A percentile compares a stretch with the other conserved stretches of the same genome.
Conservation (phyloP, 2,113 vertebrate genomes). For the Ursus arctos region DNA sequence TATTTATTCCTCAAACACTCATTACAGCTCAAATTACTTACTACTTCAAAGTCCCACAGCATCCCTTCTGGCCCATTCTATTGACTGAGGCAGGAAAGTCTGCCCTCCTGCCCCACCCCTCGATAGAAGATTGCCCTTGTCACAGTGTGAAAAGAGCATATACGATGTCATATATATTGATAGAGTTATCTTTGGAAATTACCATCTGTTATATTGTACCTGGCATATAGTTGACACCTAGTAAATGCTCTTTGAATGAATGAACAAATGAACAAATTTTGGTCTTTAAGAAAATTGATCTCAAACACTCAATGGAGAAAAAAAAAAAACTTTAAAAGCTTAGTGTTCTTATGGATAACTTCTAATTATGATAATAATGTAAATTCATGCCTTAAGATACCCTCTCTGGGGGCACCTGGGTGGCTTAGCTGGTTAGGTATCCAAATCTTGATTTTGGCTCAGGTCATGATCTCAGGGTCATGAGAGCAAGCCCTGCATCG, state of each 20-base stretch:
- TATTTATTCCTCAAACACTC: slow-evolving; percentile 7
- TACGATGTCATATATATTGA: neutral
- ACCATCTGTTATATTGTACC: neutral
- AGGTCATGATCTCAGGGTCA: neutral
- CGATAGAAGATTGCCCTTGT: neutral
- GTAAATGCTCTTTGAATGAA: slow-evolving; percentile 20
- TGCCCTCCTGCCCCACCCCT: neutral
- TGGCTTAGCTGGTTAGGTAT: neutral
- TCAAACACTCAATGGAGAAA: slow-evolving; percentile 14
- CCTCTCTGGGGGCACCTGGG: neutral
- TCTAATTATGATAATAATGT: neutral
- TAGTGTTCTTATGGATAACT: neutral
- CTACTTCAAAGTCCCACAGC: neutral
- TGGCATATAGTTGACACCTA: neutral
- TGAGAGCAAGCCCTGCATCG: neutral
- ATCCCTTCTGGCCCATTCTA: neutral
- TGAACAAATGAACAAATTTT: neutral
- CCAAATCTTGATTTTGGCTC: neutral
- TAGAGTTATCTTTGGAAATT: slow-evolving; percentile 7
- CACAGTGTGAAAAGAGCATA: neutral
- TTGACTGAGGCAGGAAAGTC: neutral
- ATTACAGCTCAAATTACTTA: neutral
- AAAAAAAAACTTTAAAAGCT: neutral
- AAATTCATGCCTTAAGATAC: neutral
- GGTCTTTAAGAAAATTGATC: slow-evolving; percentile 7